Evolutionary conservation across 2,797 vertebrate genomes (phyloP), one percentile per base, ranked within the genome.

Genomic region (Alectoris magna): DNA sequence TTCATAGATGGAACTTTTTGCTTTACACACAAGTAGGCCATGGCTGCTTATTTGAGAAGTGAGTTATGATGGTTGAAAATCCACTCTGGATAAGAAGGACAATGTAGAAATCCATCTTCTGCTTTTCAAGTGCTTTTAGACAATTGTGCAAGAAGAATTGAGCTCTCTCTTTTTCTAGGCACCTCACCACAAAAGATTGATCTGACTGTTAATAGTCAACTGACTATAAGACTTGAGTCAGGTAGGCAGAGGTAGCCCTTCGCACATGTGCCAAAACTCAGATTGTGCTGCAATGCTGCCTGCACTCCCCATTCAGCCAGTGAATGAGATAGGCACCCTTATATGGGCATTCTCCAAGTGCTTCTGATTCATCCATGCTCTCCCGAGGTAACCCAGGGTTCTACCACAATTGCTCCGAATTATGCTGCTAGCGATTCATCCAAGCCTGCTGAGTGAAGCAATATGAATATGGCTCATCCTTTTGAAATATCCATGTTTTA

Each of bases 321-420:
- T 10, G 31, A 80, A 27, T 0, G 15, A 34, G 38, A n/a, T 2
- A 43, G 46, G 12, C 9, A 41, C 11, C 43, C 31, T 55, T 55
- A 3, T 0, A 0, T 10, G 29, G 34, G 14, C 43, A 56, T 74
- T 66, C n/a, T 5, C 3, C 9, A 4, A 4, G 18, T 34, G 27
- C 23, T 80, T 76, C 31, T 10, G 10, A 6, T 38, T 44, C 36
- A 64, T 0, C 0, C 6, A 5, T 46, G 10, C 2, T 38, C 34
- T 63, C 27, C 24, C 17, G 24, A 27, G 41, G 24, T 24, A 70
- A 55, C 11, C 0, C 0, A 41, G 26, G 11, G 19, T 91, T 63
- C 31, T 38, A 8, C 10, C 3, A 69, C 69, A 64, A n/a, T 78
- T 63, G 26, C 11, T 91, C 17, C 62, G 16, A 87, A 67, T 53